Evolutionary conservation across 2,113 vertebrate species (phyloP).

Genomic region (Acrocephalus kingi): DNA sequence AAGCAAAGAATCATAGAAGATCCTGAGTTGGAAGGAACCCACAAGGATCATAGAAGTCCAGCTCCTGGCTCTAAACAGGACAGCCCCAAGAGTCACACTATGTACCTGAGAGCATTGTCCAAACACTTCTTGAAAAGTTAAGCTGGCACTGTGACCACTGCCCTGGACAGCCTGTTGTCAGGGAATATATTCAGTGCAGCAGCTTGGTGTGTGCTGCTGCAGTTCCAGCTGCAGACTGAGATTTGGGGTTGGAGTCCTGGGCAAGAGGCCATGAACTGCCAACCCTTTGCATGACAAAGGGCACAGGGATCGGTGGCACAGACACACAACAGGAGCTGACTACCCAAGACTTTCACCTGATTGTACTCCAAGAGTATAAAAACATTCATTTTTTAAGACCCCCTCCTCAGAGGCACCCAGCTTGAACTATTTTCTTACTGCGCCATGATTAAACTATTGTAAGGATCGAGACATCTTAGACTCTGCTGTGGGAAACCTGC

Average conservation of each 20-base stretch:
- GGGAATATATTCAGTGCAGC: not conserved
- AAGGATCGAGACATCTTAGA: not conserved
- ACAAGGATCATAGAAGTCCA: not conserved
- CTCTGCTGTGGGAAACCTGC: not conserved
- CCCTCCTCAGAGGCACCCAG: not conserved
- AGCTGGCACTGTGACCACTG: not conserved
- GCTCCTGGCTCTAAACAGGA: not conserved
- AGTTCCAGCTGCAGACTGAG: not conserved
- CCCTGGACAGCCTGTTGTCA: not conserved
- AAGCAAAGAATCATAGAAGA: not conserved
- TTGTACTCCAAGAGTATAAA: not conserved
- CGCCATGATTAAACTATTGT: not conserved
- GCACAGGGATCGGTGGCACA: not conserved
- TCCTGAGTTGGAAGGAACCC: not conserved
- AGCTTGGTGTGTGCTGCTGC: not conserved
- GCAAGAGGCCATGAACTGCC: not conserved
- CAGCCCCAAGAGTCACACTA: not conserved
- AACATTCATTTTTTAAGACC: not conserved
- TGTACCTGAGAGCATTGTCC: fast-evolving
- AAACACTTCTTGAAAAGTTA: not conserved
- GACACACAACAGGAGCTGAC: not conserved
- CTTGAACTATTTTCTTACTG: not conserved
- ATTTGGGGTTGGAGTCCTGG: not conserved
- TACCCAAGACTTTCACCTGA: not conserved
- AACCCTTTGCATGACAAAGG: not conserved